Percentiles rank a stretch among this genome's conserved stretches.
Evolutionary conservation across 2,113 vertebrate genomes (phyloP).

Genomic region (Limnothrissa miodon): DNA sequence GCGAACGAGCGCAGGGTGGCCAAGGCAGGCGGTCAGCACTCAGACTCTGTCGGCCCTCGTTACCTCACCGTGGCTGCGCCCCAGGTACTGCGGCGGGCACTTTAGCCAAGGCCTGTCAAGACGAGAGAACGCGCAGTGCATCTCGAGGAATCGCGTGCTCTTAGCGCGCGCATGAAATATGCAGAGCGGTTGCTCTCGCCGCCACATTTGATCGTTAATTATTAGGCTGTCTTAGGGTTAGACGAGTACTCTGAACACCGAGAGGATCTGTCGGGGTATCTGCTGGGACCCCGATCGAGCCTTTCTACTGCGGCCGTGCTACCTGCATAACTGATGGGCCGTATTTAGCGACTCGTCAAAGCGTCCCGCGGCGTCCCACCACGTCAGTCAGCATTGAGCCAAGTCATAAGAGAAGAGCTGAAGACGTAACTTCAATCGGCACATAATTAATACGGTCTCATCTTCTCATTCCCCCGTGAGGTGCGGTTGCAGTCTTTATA

Average conservation of each 20-base stretch:
- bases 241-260: background rate
- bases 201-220: background rate
- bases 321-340: background rate
- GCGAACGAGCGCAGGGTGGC: background rate
- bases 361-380: background rate
- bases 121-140: background rate
- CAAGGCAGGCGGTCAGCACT: background rate
- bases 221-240: background rate
- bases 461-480: background rate
- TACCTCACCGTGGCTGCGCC: background rate
- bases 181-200: background rate
- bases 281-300: background rate
- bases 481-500: constrained; percentile 10
- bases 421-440: constrained; percentile 4
- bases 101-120: background rate
- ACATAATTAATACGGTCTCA: constrained; percentile 19
- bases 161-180: background rate
- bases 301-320: background rate
- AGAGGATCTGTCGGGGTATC: background rate
- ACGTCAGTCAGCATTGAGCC: background rate
- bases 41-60: background rate
- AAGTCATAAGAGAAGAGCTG: background rate
- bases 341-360: background rate
- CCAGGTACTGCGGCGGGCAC: no score
- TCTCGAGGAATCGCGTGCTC: background rate